A percentile compares a stretch with the other conserved stretches of the same genome.
Evolutionary conservation across 2,113 vertebrate genomes (phyloP).

Genomic region (Alces alces): DNA sequence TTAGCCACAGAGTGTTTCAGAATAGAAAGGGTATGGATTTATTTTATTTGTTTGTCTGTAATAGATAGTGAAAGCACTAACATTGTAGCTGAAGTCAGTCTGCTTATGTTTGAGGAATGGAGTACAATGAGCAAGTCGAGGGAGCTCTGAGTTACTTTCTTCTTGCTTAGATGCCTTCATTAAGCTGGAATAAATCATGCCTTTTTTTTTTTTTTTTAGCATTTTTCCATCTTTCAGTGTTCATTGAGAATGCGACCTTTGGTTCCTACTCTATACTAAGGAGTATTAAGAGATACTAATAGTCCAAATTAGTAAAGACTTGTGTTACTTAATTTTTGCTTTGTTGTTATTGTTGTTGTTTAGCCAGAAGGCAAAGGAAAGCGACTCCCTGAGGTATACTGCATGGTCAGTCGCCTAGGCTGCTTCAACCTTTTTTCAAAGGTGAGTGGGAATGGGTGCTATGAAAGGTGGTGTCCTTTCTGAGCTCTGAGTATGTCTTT

Average conservation of each 20-base stretch:
- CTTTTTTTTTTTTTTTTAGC: not conserved
- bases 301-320: not conserved
- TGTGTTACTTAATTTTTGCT: not conserved
- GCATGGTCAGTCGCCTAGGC: constrained; percentile 95
- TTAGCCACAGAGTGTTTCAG: not conserved
- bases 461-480: not conserved
- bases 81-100: not conserved
- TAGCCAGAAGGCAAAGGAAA: constrained; percentile 93
- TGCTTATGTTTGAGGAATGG: not conserved
- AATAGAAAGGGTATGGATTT: not conserved
- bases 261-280: not conserved
- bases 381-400: constrained; percentile 96
- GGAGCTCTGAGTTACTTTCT: not conserved
- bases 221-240: not conserved
- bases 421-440: constrained; percentile 99
- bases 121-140: not conserved
- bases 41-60: not conserved
- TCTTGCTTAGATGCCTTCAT: not conserved
- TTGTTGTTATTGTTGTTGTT: constrained; percentile 46
- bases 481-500: not conserved
- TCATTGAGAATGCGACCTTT: not conserved
- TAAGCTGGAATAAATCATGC: not conserved
- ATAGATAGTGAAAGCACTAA: not conserved
- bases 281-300: not conserved
- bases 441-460: constrained; percentile 80